Evolutionary conservation across 2,113 vertebrate genomes (phyloP), one percentile per base, ranked within the genome.

Genomic region (Heliornis fulica): DNA sequence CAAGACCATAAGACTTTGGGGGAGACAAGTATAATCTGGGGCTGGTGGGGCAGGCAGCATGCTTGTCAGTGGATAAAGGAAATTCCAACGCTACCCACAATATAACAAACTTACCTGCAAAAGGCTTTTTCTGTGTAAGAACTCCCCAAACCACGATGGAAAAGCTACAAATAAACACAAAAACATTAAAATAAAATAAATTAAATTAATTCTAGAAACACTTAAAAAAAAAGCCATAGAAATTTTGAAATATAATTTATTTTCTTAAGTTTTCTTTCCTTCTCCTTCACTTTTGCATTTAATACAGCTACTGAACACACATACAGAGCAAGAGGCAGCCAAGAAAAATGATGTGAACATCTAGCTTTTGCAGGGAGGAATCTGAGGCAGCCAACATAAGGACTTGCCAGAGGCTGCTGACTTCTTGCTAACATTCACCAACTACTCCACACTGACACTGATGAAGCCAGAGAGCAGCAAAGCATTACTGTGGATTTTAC

Each of bases 41-140:
- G 28, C 8, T 53, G 31, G 15, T 41, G 36, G n/a, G 40, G 15
- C 18, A 59, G 28, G 45, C 74, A 53, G 2, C 0, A 0, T 50
- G 19, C 20, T n/a, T 48, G 43, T 32, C 40, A 63, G 9, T 6
- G 12, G n/a, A 54, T 51, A 81, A 87, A 65, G 11, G 53, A 7
- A 43, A 51, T 9, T 31, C 53, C 54, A 64, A 56, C 9, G 13
- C 34, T 60, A 83, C 29, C 18, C 22, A 79, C 12, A 40, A 9
- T 28, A 34, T 15, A 31, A n/a, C 19, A 26, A 59, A 28, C 97
- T 98, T 94, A 99, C 99, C 99, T 98, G 99, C 99, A 97, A 99
- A 99, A 3, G 99, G 99, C 51, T 99, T 99, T 95, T 99, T 99
- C 97, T 99, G 99, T 7, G 99, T 99, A 65, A 99, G 99, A 93